Base-by-base conservation (phyloP, 2,888 invertebrate genomes). In the Heteromyza rotundicornis region DNA sequence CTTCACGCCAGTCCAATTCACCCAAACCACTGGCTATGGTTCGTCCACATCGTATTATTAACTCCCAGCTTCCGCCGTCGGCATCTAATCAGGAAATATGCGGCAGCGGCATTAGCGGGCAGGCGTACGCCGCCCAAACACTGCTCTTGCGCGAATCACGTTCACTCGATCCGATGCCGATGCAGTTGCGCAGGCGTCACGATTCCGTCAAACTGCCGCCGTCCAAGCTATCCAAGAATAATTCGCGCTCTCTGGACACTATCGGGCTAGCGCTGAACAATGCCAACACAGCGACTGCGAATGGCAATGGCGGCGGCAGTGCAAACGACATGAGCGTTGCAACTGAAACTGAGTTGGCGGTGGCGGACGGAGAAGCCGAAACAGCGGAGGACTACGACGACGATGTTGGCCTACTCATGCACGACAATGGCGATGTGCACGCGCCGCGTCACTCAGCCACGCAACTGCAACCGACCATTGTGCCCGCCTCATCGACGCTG, bases 81-180 rank as follows among this genome's bases (percentile, higher is more conserved):
- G 64, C 70, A 49, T 75, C 75, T 57, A 70, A 72, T 59, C 74
- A 77, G 63, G 73, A 77, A 64, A 71, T 71, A 47, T 68, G 67
- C 51, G 64, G 69, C 55, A 64, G 62, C 59, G 50, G 32, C 7
- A 20, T 27, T 1, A 23, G 36, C 36, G 66, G 64, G 19, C 68
- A 69, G 55, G 66, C 69, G 20, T 60, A 63, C 53, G 64, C 63
- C 20, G 72, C 74, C 40, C 60, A 65, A n/a, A 36, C 49, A 3
- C 49, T 75, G 49, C 52, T 75, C 60, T 69, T 89, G 64, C 84
- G 89, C 20, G 89, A 89, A 74, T 88, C 89, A 0, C 86, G 87
- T 65, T 90, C 90, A 0, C 80, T 90, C 64, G 90, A 91, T 76
- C 87, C 87, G 2, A 84, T 90, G 74, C 89, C 89, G 7, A 65